Conservation (phyloP, 2,888 invertebrate species). For the Germaria angustata region DNA sequence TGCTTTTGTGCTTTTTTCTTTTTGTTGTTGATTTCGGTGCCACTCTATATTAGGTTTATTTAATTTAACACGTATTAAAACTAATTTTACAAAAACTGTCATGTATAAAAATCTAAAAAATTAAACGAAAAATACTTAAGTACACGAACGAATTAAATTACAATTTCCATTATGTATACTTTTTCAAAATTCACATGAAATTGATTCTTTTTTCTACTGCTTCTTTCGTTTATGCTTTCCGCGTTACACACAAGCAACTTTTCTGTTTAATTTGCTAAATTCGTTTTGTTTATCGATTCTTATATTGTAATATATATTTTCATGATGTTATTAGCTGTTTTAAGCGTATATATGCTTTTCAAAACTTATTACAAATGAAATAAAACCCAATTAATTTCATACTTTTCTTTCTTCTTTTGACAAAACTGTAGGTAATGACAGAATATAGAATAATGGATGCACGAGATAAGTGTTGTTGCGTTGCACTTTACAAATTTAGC, state of each 20-base stretch:
- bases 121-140: slow-evolving; percentile 24
- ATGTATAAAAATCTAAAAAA: slow-evolving; percentile 38
- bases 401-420: slow-evolving; percentile 49
- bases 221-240: slow-evolving; percentile 36
- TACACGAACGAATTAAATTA: slow-evolving; percentile 53
- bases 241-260: slow-evolving; percentile 43
- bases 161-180: slow-evolving; percentile 45
- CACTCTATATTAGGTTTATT: slow-evolving; percentile 24
- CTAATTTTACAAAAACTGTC: slow-evolving; percentile 47
- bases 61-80: slow-evolving; percentile 50
- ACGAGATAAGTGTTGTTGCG: slow-evolving; percentile 48
- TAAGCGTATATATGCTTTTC: slow-evolving; percentile 7
- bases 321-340: slow-evolving; percentile 13
- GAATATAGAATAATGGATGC: slow-evolving; percentile 57
- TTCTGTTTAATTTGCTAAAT: neutral
- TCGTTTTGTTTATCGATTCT: neutral
- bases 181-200: slow-evolving; percentile 63
- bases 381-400: slow-evolving; percentile 52
- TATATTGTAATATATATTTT: neutral
- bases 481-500: neutral
- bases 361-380: slow-evolving; percentile 48
- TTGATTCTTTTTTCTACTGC: slow-evolving; percentile 50
- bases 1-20: slow-evolving; percentile 1
- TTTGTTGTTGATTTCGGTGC: slow-evolving; percentile 14
- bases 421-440: slow-evolving; percentile 52